These are phyloP conservation scores for Otolemur crassicaudatus DNA, from an alignment of 2,797 vertebrate species.

Conservation along the genomic window DNA sequence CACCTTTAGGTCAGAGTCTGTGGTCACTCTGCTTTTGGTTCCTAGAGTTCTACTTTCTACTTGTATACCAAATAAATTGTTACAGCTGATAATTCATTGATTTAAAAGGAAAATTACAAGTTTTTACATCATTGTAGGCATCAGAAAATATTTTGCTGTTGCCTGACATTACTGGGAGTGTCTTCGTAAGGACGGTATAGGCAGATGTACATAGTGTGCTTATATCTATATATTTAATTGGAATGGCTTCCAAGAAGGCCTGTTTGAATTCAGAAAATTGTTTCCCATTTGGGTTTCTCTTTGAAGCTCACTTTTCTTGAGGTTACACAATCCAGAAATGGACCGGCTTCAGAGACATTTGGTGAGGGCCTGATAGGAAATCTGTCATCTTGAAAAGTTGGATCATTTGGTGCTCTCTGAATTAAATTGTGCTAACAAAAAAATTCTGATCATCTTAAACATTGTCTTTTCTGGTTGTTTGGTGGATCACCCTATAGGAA, in stretches of 20 bases:
- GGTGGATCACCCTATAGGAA: background rate
- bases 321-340: background rate
- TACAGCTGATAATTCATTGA: background rate
- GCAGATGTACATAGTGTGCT: fast-evolving
- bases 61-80: background rate
- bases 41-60: background rate
- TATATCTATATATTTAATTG: background rate
- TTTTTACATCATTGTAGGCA: background rate
- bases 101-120: background rate
- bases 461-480: background rate
- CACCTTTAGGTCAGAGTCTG: background rate
- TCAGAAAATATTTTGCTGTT: background rate
- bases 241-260: background rate
- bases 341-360: background rate
- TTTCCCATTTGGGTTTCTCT: background rate
- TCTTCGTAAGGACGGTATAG: background rate
- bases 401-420: background rate
- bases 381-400: background rate
- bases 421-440: background rate
- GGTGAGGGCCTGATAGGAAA: background rate
- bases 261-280: background rate
- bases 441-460: background rate
- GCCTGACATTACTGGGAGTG: background rate
- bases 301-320: background rate
- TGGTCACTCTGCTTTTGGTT: background rate